phyloP scores from a whole-genome alignment of 2,888 invertebrate genomes.

The Strigamia maritima region DNA sequence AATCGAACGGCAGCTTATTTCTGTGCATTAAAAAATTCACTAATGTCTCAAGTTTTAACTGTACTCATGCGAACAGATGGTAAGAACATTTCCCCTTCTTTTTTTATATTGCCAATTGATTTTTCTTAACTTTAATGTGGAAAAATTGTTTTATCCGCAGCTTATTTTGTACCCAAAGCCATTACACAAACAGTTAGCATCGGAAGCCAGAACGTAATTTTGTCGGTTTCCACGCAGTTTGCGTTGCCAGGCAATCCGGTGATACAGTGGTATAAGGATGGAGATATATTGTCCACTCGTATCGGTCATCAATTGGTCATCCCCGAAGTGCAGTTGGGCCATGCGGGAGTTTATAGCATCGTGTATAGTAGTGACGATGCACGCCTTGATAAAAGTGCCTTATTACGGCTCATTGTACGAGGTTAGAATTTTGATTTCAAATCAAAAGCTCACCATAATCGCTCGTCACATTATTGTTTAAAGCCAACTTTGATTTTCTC shows the following conservation, averaged over 20 bases:
- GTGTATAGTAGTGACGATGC: slow-evolving; percentile 25
- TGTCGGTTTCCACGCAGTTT: slow-evolving; percentile 35
- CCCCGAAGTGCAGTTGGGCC: slow-evolving; percentile 33
- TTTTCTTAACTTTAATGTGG: not conserved
- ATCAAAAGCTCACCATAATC: not conserved
- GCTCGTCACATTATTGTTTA: not conserved
- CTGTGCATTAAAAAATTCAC: slow-evolving; percentile 11
- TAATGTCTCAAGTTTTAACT: slow-evolving; percentile 24
- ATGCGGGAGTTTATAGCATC: slow-evolving; percentile 37
- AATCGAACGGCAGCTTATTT: slow-evolving; percentile 34
- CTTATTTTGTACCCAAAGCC: slow-evolving; percentile 34
- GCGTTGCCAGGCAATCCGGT: slow-evolving; percentile 34
- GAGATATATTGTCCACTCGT: slow-evolving; percentile 13
- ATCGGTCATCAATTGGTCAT: not conserved
- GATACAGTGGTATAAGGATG: slow-evolving; percentile 35
- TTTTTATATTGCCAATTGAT: no score
- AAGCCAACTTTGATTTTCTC: not conserved
- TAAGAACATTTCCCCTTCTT: not conserved
- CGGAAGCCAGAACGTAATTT: not conserved
- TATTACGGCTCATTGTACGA: slow-evolving; percentile 37
- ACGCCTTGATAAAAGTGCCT: slow-evolving; percentile 36
- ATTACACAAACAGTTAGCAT: slow-evolving; percentile 35
- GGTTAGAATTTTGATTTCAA: slow-evolving; percentile 22
- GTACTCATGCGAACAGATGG: slow-evolving; percentile 34
- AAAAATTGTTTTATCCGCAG: slow-evolving; percentile 11